These are phyloP conservation scores for Lepus europaeus DNA, from an alignment of 2,113 vertebrate species.

Conservation along the genomic window DNA sequence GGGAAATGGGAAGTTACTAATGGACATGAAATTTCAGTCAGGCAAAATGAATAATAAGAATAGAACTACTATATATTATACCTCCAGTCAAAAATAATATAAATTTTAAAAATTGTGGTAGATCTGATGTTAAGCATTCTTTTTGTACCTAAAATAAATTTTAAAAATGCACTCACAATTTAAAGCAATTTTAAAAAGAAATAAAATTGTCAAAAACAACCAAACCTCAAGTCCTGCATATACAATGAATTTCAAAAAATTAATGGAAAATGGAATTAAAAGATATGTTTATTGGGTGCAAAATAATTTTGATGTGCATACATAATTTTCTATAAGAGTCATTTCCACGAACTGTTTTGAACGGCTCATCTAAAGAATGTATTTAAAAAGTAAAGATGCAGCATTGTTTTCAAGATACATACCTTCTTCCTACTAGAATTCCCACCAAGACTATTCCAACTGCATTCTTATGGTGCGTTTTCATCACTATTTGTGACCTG, in stretches of 20 bases:
- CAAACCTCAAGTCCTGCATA: background rate
- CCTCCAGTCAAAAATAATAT: background rate
- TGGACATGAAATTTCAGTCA: background rate
- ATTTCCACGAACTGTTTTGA: no score
- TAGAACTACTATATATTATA: background rate
- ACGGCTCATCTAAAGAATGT: background rate
- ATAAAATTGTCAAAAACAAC: background rate
- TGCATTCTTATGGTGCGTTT: background rate
- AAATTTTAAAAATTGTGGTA: background rate
- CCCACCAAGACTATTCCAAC: background rate
- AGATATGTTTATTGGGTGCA: no score
- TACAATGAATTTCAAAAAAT: no score
- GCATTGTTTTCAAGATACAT: background rate
- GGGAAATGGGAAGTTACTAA: background rate
- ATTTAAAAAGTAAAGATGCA: background rate
- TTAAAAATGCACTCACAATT: background rate
- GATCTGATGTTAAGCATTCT: background rate
- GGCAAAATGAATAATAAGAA: background rate
- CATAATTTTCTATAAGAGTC: no score
- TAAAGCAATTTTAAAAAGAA: background rate
- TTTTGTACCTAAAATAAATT: background rate
- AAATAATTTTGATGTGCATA: no score
- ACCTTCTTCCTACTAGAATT: background rate
- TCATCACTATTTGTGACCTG: background rate
- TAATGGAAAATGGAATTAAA: no score